Conservation (phyloP, 2,113 vertebrate genomes). For the Microcebus griseorufus region DNA sequence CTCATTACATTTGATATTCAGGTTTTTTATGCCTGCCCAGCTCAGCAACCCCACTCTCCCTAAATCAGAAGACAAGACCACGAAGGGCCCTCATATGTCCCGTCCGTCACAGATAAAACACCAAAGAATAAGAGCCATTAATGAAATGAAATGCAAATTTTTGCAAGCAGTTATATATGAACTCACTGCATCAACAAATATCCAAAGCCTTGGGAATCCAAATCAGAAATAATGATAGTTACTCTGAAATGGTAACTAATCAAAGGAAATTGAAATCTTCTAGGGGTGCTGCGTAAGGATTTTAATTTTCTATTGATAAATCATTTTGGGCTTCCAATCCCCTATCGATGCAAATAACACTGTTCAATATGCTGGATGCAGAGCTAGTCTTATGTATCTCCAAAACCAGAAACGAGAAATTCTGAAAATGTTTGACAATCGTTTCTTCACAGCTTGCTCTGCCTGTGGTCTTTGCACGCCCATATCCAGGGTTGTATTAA, state of each 20-base stretch:
- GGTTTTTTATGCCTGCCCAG: not conserved
- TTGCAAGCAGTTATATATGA: not conserved
- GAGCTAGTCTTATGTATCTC: slow-evolving; percentile 42
- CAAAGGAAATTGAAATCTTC: not conserved
- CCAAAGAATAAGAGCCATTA: not conserved
- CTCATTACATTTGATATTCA: slow-evolving; percentile 54
- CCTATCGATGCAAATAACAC: slow-evolving; percentile 1
- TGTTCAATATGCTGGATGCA: not conserved
- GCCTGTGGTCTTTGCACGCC: slow-evolving; percentile 42
- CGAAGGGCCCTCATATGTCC: not conserved
- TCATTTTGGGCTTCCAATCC: not conserved
- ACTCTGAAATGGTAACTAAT: not conserved
- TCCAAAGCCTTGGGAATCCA: not conserved
- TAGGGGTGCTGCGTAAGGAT: not conserved
- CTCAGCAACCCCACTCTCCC: not conserved
- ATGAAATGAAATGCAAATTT: not conserved
- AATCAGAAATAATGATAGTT: not conserved
- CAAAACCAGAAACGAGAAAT: slow-evolving; percentile 56
- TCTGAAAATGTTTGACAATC: slow-evolving; percentile 56
- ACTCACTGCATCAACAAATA: not conserved
- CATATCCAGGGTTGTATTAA: slow-evolving; percentile 56
- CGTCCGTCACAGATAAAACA: slow-evolving; percentile 30
- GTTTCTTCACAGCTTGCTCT: slow-evolving; percentile 25
- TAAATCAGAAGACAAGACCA: not conserved
- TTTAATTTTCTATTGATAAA: not conserved